Evolutionary conservation across 2,113 vertebrate genomes (phyloP).

Genomic region (Oncorhynchus clarkii): DNA sequence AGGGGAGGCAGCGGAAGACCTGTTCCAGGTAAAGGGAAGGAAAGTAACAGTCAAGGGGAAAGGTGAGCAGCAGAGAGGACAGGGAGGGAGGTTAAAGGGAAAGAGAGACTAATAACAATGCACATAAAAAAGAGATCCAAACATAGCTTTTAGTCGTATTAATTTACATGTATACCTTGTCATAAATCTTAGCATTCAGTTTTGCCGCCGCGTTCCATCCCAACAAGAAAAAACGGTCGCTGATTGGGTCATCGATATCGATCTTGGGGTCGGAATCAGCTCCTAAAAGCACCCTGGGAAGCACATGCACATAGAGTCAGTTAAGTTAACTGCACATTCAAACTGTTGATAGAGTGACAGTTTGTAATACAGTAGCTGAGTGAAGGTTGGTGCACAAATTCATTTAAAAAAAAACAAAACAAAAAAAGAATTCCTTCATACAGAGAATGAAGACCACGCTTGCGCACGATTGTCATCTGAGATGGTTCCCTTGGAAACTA

Average conservation of each 20-base stretch:
- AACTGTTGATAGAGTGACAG: background rate
- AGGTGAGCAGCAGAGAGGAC: background rate
- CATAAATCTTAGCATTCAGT: conserved; percentile 79
- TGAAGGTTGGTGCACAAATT: background rate
- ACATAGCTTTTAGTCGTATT: too few species aligned
- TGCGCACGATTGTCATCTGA: background rate
- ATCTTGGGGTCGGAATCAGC: conserved; percentile 64
- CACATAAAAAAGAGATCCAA: background rate
- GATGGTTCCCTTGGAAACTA: conserved; percentile 43
- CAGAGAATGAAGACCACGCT: background rate
- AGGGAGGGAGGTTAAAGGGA: background rate
- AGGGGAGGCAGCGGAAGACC: conserved; percentile 85
- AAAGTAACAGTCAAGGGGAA: background rate
- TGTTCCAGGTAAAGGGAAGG: conserved; percentile 22
- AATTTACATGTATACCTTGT: conserved; percentile 69
- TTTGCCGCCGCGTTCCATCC: conserved; percentile 77
- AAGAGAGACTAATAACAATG: background rate
- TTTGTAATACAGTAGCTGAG: background rate
- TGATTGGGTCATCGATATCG: conserved; percentile 81
- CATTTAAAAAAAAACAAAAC: background rate
- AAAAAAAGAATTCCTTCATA: background rate
- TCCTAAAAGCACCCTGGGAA: conserved; percentile 77
- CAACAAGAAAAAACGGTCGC: conserved; percentile 80
- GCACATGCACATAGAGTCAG: background rate
- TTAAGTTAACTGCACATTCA: background rate